Conservation (phyloP, 2,888 invertebrate species). For the Epistrophella euchroma region DNA sequence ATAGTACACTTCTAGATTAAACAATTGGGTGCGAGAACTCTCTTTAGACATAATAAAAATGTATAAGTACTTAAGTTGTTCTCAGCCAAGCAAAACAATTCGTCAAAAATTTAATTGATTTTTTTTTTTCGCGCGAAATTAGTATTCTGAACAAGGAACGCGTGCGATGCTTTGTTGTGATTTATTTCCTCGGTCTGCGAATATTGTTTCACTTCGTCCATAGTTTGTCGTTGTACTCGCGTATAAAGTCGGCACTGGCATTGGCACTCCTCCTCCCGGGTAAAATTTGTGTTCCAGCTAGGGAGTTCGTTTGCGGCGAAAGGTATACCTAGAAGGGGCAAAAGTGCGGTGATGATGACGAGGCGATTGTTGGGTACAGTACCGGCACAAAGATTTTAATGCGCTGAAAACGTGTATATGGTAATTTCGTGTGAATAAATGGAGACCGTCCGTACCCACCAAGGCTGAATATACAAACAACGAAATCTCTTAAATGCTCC, state of each 20-base stretch:
- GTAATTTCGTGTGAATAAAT: constrained; percentile 73
- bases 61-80: neutral
- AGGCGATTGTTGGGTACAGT: constrained; percentile 34
- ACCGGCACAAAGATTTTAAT: constrained; percentile 64
- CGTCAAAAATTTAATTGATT: constrained; percentile 32
- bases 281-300: constrained; percentile 15
- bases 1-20: constrained; percentile 41
- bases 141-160: constrained; percentile 58
- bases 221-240: constrained; percentile 26
- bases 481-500: constrained; percentile 68
- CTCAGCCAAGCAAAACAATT: constrained; percentile 34
- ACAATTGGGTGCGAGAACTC: constrained; percentile 47
- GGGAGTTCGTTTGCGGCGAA: constrained; percentile 16
- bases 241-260: neutral
- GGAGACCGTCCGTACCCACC: constrained; percentile 59
- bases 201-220: constrained; percentile 42
- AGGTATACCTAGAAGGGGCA: neutral
- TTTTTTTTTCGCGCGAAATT: constrained; percentile 40
- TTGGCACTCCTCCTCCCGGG: constrained; percentile 24
- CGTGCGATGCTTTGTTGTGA: constrained; percentile 68
- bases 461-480: constrained; percentile 65
- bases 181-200: constrained; percentile 60
- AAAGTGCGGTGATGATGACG: neutral
- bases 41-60: constrained; percentile 44
- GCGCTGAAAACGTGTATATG: constrained; percentile 72